A percentile compares a stretch with the other conserved stretches of the same genome.
Evolutionary conservation across 2,888 invertebrate species (phyloP).

Genomic region (Norana najaformis): DNA sequence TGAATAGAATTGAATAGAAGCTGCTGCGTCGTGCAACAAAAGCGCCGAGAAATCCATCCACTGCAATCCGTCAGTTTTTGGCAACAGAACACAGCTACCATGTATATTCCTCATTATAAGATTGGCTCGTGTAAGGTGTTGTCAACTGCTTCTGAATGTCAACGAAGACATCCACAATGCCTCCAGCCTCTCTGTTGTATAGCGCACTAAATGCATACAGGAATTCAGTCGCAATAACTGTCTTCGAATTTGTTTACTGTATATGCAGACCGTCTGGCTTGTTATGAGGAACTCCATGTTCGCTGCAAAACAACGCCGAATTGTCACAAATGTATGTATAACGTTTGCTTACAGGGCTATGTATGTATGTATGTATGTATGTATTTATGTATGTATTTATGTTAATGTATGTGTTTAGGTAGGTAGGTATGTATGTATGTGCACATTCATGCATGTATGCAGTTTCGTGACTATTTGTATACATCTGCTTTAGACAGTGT

Average conservation of each 20-base stretch:
- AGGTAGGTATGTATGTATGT: too few species aligned
- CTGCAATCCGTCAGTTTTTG: not conserved
- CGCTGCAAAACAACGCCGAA: not conserved
- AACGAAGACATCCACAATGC: not conserved
- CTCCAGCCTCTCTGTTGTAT: not conserved
- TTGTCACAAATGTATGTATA: not conserved
- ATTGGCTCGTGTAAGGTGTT: not conserved
- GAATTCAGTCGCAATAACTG: not conserved
- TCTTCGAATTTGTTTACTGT: not conserved
- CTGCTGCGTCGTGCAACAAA: too few species aligned
- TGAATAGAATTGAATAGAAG: too few species aligned
- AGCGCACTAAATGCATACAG: not conserved
- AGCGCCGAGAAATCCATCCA: too few species aligned
- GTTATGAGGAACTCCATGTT: not conserved
- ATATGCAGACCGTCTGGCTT: not conserved
- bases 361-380: constrained; percentile 13
- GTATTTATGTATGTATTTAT: not conserved
- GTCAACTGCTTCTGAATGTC: not conserved
- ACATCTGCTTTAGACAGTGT: not conserved
- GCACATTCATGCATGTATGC: not conserved
- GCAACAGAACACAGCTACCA: not conserved
- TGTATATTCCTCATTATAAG: not conserved
- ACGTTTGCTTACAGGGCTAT: too few species aligned
- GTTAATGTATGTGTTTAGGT: too few species aligned
- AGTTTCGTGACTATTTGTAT: not conserved